Evolutionary conservation across 2,888 invertebrate species (phyloP), one percentile per base, ranked within the genome.

Genomic region (Coremacera marginata): DNA sequence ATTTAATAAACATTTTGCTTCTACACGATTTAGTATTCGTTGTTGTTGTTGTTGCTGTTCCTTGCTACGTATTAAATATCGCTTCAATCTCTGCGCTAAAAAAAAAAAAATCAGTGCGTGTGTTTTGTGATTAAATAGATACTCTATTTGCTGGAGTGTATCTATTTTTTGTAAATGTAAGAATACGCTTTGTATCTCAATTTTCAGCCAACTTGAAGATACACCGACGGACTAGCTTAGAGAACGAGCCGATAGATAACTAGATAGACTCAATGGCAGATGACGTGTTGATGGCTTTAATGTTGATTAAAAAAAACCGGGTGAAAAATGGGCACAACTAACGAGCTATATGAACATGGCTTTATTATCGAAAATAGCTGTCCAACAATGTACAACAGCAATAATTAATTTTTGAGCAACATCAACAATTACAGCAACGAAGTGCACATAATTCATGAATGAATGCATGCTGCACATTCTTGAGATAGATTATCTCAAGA

Each of bases 1-100:
- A 84, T 82, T 80, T 83, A 83, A 83, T 83, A 81, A 83, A 80
- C 83, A 75, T 70, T 75, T 60, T 67, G 31, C 75, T 60, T 37
- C 44, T 67, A 3, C 31, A 57, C 68, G 16, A 27, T 60, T 51
- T 67, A 8, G 27, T 25, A 55, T 25, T 51, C 5, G 70, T 27
- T 62, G 49, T 76, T 52, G 34, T 27, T 75, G 22, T 62, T 34
- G 70, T 27, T 55, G 55, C 9, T 51, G 37, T 67, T 44, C 67
- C 11, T 74, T 74, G 34, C 51, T 51, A 70, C 70, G 51, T 70
- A 70, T 75, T 75, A 70, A 70, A 70, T 71, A 52, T 63, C 51
- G 57, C 63, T 60, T 31, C 62, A 51, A 67, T 72, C 72, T 72
- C 8, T 27, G 14, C 27, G 65, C 14, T 51, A 49, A n/a, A 37